Base-by-base conservation (phyloP, 2,888 invertebrate genomes). In the Plagiodera versicolora region DNA sequence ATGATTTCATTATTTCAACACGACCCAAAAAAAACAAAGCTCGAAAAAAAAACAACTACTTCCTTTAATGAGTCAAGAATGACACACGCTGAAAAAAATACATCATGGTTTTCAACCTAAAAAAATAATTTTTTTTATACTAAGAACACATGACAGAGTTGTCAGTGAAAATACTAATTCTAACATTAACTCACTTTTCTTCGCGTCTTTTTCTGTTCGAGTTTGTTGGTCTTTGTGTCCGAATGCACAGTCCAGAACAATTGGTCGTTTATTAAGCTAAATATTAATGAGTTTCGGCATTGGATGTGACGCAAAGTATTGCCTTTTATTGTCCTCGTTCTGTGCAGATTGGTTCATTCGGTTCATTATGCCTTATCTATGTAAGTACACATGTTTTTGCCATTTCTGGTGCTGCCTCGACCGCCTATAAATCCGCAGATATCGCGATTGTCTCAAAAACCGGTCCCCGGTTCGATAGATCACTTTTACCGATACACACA, bases 361-460 rank as follows among this genome's bases (percentile, higher is more conserved):
- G 76, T 75, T 76, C 75, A 77, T 77, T 77, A 77, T 70, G 72
- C 73, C 70, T 72, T 77, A 77, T 77, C 76, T 75, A 72, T 72
- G 72, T 69, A 71, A 75, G 71, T 76, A 77, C 77, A 77, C 75
- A 74, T 78, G 77, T 77, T 78, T 77, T 76, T 74, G 70, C 78
- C 77, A 76, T 77, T 77, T 77, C 75, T 75, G 77, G 77, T 69
- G 67, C 69, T 71, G 67, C 71, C 71, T 70, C 71, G 66, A 61
- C 58, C 64, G 69, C 72, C 70, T 69, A 75, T 77, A 78, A 78
- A 77, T 78, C 69, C 71, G 66, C 68, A 67, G 70, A 63, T 75
- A 76, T 76, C 75, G 72, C 70, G 75, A 75, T 76, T 72, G 74
- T 74, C 72, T 74, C 67, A 71, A 73, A 75, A 75, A 74, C 75